Evolutionary conservation across 2,888 invertebrate genomes (phyloP).

Genomic region (Drosophila subsilvestris): DNA sequence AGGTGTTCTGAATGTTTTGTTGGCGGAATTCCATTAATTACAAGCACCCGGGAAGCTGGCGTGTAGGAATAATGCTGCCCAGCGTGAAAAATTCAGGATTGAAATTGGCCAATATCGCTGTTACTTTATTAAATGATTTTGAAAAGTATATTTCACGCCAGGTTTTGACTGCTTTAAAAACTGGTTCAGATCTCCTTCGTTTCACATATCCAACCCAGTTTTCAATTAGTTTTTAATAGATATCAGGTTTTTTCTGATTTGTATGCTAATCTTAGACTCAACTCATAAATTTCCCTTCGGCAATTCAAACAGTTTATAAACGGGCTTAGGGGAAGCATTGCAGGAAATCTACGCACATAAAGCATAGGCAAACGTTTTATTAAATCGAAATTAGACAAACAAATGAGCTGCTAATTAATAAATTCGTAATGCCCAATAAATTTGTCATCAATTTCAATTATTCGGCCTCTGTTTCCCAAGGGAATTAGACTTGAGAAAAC

Average conservation of each 20-base stretch:
- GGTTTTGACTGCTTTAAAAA: conserved; percentile 13
- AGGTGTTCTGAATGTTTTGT: conserved; percentile 39
- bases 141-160: conserved; percentile 8
- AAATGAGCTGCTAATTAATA: conserved; percentile 67
- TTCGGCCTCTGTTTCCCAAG: conserved; percentile 30
- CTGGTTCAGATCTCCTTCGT: conserved; percentile 3
- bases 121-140: background rate
- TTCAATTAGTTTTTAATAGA: conserved; percentile 25
- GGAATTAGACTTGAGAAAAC: conserved; percentile 28
- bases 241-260: conserved; percentile 31
- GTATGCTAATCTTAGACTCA: conserved; percentile 51
- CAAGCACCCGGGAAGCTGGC: conserved; percentile 36
- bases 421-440: conserved; percentile 70
- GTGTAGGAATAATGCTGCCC: conserved; percentile 3
- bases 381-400: conserved; percentile 62
- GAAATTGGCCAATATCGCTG: background rate
- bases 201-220: conserved; percentile 10
- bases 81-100: background rate
- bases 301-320: conserved; percentile 23
- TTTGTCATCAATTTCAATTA: conserved; percentile 70
- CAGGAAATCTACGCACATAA: background rate
- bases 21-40: conserved; percentile 47
- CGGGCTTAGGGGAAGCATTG: background rate
- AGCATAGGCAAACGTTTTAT: conserved; percentile 49
- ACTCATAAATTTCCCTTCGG: conserved; percentile 45